Evolutionary conservation across 2,113 vertebrate species (phyloP).

Genomic region (Lasiurus borealis): DNA sequence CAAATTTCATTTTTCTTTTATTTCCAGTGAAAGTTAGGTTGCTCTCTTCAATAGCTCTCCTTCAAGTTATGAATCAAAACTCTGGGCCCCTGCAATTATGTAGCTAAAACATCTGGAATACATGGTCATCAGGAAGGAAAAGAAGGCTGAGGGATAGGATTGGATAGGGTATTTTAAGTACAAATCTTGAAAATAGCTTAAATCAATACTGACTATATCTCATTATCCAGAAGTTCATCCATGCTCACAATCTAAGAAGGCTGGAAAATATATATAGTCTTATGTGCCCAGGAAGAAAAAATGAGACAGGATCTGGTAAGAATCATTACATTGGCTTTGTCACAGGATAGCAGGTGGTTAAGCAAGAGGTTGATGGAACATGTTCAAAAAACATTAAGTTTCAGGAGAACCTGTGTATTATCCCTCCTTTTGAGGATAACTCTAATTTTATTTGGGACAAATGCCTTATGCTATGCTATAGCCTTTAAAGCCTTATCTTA

Average conservation of each 20-base stretch:
- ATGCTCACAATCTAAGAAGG: not conserved
- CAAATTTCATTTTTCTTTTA: not conserved
- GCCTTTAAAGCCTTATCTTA: not conserved
- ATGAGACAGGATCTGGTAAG: not conserved
- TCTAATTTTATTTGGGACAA: not conserved
- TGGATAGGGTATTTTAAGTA: not conserved
- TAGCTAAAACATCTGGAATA: not conserved
- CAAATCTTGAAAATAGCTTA: not conserved
- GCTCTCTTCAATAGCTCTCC: not conserved
- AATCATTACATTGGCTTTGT: not conserved
- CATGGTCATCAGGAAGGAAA: not conserved
- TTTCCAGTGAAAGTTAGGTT: not conserved
- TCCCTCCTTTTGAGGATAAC: not conserved
- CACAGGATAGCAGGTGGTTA: not conserved
- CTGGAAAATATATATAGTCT: not conserved
- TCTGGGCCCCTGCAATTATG: not conserved
- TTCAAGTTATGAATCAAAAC: not conserved
- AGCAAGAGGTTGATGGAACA: not conserved
- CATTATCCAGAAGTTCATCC: not conserved
- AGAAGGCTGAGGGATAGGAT: not conserved
- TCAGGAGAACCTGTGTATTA: not conserved
- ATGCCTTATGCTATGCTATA: not conserved
- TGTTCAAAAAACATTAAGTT: constrained; percentile 24
- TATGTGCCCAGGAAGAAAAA: not conserved
- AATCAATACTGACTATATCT: not conserved